Base-by-base conservation (phyloP, 2,797 vertebrate species). In the Gymnothorax javanicus region DNA sequence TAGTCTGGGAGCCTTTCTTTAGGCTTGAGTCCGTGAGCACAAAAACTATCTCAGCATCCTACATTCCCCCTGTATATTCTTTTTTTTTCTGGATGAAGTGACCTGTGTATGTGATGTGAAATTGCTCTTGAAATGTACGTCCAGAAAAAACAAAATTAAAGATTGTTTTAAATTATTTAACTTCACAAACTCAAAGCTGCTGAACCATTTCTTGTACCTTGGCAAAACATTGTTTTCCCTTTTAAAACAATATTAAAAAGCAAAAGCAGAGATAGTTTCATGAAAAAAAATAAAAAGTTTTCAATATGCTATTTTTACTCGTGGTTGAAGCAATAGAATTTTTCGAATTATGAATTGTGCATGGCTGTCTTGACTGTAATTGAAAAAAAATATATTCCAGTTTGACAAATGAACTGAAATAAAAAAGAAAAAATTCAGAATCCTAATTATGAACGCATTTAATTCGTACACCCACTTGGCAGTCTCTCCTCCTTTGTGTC, bases 331-430 rank as follows among this genome's bases (percentile, higher is more conserved):
- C 97, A 98, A 98, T 98, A 98, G 97, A 98, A 97, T 97, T 98
- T 96, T 98, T 97, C 97, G 97, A 98, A 97, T 96, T 97, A 97
- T 97, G 97, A 97, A 98, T 97, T 97, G 97, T 99, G 98, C 98
- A 99, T 99, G 98, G 98, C 96, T 98, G 97, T 99, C 97, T 98
- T 98, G 97, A 99, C 98, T 99, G 98, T 98, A 97, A 97, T 92
- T 96, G 95, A 96, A 93, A 92, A 93, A 92, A 92, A 91, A 88
- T 91, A 90, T 91, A 97, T 95, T 97, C 96, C 97, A 98, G 97
- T 98, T 98, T 98, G 96, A 97, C 96, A 98, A 97, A 96, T 98
- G 96, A 97, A 97, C 96, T 97, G 97, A 98, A 98, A 95, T 94
- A 95, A 95, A 90, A 88, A 88, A 88, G 85, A 52, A 82, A 87